Evolutionary conservation across 2,888 invertebrate species (phyloP), one percentile per base, ranked within the genome.

Genomic region (Tipula confusa): DNA sequence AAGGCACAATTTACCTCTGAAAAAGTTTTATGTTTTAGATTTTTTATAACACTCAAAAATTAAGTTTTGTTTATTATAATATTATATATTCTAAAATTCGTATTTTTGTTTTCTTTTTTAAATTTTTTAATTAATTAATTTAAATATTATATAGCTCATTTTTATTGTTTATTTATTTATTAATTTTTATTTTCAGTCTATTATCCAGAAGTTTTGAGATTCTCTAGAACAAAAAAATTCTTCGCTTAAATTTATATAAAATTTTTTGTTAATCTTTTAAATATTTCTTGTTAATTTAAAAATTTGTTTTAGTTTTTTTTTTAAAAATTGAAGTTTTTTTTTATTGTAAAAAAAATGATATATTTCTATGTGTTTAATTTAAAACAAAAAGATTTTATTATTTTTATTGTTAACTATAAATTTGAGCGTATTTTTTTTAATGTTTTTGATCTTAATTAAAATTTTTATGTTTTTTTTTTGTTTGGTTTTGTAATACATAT

Each of bases 181-280:
- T n/a, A n/a, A n/a, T n/a, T n/a, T n/a, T n/a, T n/a, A 13, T 18
- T 33, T 85, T 86, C 86, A 86, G 86, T 86, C 86, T 86, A 86
- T 86, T 85, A 85, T 86, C 86, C 86, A 85, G 85, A 86, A 86
- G 85, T 85, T 86, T 87, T 88, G 88, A 88, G 88, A 88, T 88
- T 88, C 88, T 86, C 87, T 86, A 86, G 85, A 86, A n/a, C n/a
- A n/a, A n/a, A 86, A 88, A 86, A 86, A 87, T 80, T 29, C 80
- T n/a, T 80, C 80, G n/a, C 80, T 80, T 64, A 64, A 24, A 64
- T 64, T 64, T 64, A 64, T 64, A 64, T 24, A 24, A 64, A 38
- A 24, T 64, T 64, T n/a, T n/a, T 64, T 24, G 64, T 9, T 64
- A n/a, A n/a, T n/a, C n/a, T n/a, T n/a, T n/a, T n/a, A 64, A 64